Evolutionary conservation across 2,797 vertebrate species (phyloP), one percentile per base, ranked within the genome.

Genomic region (Arremon brunneinucha): DNA sequence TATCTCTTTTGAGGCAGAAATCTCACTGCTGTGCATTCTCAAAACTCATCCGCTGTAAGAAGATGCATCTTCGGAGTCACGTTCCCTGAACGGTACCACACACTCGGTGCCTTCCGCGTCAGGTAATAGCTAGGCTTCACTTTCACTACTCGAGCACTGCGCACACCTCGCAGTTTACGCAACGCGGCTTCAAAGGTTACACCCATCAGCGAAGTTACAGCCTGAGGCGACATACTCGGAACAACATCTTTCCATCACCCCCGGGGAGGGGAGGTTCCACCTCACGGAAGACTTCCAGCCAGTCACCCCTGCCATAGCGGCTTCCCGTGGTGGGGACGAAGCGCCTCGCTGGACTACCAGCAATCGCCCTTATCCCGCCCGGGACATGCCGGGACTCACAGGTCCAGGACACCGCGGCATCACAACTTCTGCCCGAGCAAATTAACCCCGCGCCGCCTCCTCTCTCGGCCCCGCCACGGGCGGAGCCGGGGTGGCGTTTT

Each of bases 271-370:
- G 8, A 49, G 35, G 19, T 0, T 19, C 1, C 18, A 5, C 15
- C 62, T 28, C 78, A 15, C 2, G 2, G 7, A 18, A 14, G 16
- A 9, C 57, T 24, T 21, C 4, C 52, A 17, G 30, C 21, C 62
- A 4, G 20, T 3, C 39, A 20, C 19, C 21, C 9, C 21, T 3
- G 21, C 3, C 6, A 8, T 0, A 5, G 39, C 0, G 23, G 14
- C 28, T n/a, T 56, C 1, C 1, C 8, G 9, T 1, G 14, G 0
- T 0, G 18, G 1, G 26, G 30, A 16, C 0, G 41, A 22, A 22
- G 32, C 24, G 8, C 21, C 37, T 3, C 59, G 4, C 11, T 26
- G 19, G 24, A 20, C 27, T 1, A 32, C 7, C 30, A 12, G 47
- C 67, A 15, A 34, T 15, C 6, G 6, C 19, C 46, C 19, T 7